These are phyloP conservation scores for Hoplostethus atlanticus DNA, from an alignment of 2,797 vertebrate species.

Conservation along the genomic window DNA sequence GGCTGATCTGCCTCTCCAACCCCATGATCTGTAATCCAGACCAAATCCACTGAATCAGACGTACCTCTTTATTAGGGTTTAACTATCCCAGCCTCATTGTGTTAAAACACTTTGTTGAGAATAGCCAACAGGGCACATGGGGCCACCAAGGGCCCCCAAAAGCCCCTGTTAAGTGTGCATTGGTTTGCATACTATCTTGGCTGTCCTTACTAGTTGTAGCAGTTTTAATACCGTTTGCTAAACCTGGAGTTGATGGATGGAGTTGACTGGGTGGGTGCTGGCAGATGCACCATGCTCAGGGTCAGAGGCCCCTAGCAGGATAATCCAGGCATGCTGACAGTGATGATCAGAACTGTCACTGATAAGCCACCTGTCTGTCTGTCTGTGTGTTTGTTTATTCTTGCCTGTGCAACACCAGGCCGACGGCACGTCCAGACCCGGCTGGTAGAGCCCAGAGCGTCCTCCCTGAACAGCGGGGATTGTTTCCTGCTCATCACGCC, in stretches of 20 bases:
- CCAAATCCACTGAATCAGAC: background rate
- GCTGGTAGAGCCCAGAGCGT: conserved; percentile 95
- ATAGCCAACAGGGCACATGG: background rate
- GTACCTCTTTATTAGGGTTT: background rate
- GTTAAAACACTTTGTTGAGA: background rate
- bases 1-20: background rate
- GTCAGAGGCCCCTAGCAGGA: conserved; percentile 1
- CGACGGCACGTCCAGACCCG: conserved; percentile 97
- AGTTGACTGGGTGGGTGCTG: background rate
- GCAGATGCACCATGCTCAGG: conserved; percentile 3
- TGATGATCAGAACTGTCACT: background rate
- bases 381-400: conserved; percentile 4
- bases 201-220: background rate
- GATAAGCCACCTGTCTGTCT: background rate
- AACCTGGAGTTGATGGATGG: no score
- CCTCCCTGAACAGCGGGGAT: conserved; percentile 96
- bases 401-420: conserved; percentile 76
- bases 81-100: background rate
- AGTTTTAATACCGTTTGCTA: background rate
- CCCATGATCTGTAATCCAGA: background rate
- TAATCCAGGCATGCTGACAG: conserved; percentile 15
- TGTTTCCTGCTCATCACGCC: conserved; percentile 95
- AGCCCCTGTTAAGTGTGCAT: no score
- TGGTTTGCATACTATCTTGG: background rate
- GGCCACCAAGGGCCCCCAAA: background rate